Base-by-base conservation (phyloP, 2,888 invertebrate species). In the Cepaea hortensis region DNA sequence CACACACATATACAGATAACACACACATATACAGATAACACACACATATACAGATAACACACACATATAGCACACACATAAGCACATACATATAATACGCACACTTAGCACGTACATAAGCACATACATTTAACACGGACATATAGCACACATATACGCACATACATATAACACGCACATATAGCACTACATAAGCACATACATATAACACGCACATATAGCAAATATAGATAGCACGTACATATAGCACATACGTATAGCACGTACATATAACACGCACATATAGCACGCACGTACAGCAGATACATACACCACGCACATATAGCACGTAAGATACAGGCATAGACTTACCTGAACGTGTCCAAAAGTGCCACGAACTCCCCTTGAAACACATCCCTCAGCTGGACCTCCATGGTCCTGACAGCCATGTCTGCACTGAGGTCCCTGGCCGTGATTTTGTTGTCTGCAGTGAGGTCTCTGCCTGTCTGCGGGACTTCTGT, bases 361-460 rank as follows among this genome's bases (percentile, higher is more conserved):
- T 93, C 94, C 0, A 94, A 90, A 11, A 94, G 90, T 9, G 93
- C 91, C 23, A 94, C 90, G 92, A 94, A 94, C 88, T 94, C 94
- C 85, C 92, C 90, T 91, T 94, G 94, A 90, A 94, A 94, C 93
- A 94, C 93, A 89, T 93, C 94, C 91, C 94, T 92, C 6, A 94
- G 89, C 87, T 94, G 93, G 3, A 92, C 89, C 88, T 94, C 94
- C 46, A 94, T 90, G 46, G 92, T 91, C 86, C 93, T 93, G 72
- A 94, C 88, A 18, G 35, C 35, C 35, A 35, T 35, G 35, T 35
- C 35, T 35, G 35, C 35, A 35, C 35, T 35, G 35, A 35, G 35
- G 35, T 35, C 35, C 35, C 35, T 35, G 35, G 35, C 35, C 1
- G 35, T 35, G 35, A 35, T 1, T 1, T 35, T 35, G 35, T 35